Percentiles rank a stretch among this genome's conserved stretches.
Conservation (phyloP, 2,888 invertebrate genomes). For the Agapostemon virescens region DNA sequence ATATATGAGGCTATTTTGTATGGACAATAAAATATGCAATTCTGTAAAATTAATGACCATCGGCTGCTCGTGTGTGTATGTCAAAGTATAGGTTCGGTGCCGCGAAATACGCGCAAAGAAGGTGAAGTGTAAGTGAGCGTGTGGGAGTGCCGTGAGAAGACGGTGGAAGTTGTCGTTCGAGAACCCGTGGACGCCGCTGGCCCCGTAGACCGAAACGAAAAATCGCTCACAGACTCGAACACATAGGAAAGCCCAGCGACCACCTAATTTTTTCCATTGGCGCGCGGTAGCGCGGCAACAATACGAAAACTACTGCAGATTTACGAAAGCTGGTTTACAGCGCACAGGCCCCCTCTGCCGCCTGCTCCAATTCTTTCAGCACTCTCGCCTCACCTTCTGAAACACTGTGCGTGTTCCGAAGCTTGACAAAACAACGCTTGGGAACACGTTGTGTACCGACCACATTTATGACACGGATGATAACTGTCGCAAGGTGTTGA, state of each 20-base stretch:
- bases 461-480: constrained; percentile 42
- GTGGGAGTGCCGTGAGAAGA: constrained; percentile 71
- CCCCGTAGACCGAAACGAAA: constrained; percentile 67
- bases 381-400: constrained; percentile 59
- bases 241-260: constrained; percentile 57
- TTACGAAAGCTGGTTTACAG: constrained; percentile 43
- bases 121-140: constrained; percentile 63
- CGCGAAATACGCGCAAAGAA: constrained; percentile 58
- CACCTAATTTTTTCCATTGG: constrained; percentile 67
- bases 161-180: constrained; percentile 74
- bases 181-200: constrained; percentile 74
- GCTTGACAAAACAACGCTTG: constrained; percentile 37
- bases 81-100: constrained; percentile 60
- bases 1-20: constrained; percentile 79
- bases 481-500: constrained; percentile 36
- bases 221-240: constrained; percentile 68
- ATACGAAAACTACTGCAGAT: constrained; percentile 61
- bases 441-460: constrained; percentile 38
- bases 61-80: constrained; percentile 68
- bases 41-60: constrained; percentile 75
- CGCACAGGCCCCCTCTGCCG: constrained; percentile 60
- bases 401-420: constrained; percentile 53
- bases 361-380: constrained; percentile 48
- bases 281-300: constrained; percentile 71
- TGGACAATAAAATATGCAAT: constrained; percentile 76